Evolutionary conservation across 2,888 invertebrate genomes (phyloP).

Genomic region (Drosophila prolongata): DNA sequence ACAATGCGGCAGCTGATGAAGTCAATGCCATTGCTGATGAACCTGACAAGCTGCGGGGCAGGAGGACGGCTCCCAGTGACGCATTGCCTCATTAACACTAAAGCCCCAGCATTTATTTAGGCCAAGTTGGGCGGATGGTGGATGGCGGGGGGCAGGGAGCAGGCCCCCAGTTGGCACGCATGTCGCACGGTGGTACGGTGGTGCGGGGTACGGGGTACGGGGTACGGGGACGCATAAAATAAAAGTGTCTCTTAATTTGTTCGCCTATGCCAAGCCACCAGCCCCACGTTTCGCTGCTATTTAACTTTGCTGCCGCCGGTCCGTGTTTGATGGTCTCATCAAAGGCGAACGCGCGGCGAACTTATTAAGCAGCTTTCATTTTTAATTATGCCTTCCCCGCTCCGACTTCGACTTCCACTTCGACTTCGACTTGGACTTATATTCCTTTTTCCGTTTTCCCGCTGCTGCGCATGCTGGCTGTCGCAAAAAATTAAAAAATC

Average conservation of each 20-base stretch:
- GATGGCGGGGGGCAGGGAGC: background rate
- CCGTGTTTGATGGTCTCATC: constrained; percentile 51
- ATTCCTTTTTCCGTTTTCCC: constrained; percentile 39
- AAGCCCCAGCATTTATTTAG: constrained; percentile 66
- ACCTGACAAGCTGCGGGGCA: constrained; percentile 57
- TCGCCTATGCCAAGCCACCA: constrained; percentile 22
- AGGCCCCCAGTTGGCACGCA: constrained; percentile 66
- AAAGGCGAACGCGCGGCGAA: constrained; percentile 62
- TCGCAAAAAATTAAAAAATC: constrained; percentile 60
- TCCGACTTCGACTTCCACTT: constrained; percentile 3
- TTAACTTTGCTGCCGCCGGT: constrained; percentile 9
- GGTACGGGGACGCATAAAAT: constrained; percentile 18
- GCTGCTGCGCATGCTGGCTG: constrained; percentile 20
- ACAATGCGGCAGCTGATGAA: constrained; percentile 74
- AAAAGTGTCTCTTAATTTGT: constrained; percentile 76
- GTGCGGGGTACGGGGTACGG: background rate
- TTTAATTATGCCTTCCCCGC: constrained; percentile 65
- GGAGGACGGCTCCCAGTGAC: constrained; percentile 60
- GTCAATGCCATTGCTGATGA: constrained; percentile 78
- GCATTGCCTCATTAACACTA: constrained; percentile 77
- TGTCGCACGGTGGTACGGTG: constrained; percentile 47
- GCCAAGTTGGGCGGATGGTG: constrained; percentile 5
- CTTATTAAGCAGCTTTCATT: constrained; percentile 73
- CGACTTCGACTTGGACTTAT: background rate
- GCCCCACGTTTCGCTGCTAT: constrained; percentile 18